Base-by-base conservation (phyloP, 2,888 invertebrate genomes). In the Ctena decussata region DNA sequence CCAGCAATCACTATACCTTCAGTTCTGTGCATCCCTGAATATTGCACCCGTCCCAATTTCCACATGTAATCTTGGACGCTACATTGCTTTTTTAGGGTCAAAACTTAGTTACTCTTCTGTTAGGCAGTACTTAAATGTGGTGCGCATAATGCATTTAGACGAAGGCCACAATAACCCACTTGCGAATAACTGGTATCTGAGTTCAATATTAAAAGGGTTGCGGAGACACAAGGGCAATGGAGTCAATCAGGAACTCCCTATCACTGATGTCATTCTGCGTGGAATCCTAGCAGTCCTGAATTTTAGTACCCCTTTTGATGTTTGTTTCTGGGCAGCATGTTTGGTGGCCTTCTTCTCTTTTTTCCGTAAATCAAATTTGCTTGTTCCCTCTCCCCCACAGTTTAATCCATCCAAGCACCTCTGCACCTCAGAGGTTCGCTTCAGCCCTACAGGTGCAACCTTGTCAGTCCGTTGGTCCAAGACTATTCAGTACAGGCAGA, bases 21-120 rank as follows among this genome's bases (percentile, higher is more conserved):
- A 37, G n/a, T 70, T 32, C 24, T 70, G 70, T 35, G 5, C n/a
- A 27, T 21, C 32, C 3, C 5, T 70, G 5, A 15, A 21, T 15
- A 37, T 70, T 41, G n/a, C 37, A n/a, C 12, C 11, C 18, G 6
- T 69, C 8, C 69, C 69, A 6, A 12, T 69, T 12, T 69, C 69
- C 21, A 11, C 8, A 30, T n/a, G 5, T 69, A 21, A 73, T 41
- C 21, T 73, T 18, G 73, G 73, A 5, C n/a, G 73, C 1, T 73
- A 73, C 41, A 73, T 73, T 73, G 73, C 73, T n/a, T 73, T 6
- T 46, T 30, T 73, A 11, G 41, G 46, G 8, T 11, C 24, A n/a
- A 35, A 39, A 39, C 49, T 73, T 32, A 44, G 39, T 11, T 73
- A 44, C 46, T 44, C 73, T 27, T 76, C 76, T 1, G 30, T 76